Conservation (phyloP, 1,140 invertebrate genomes). For the Trachymyrmex cornetzi region DNA sequence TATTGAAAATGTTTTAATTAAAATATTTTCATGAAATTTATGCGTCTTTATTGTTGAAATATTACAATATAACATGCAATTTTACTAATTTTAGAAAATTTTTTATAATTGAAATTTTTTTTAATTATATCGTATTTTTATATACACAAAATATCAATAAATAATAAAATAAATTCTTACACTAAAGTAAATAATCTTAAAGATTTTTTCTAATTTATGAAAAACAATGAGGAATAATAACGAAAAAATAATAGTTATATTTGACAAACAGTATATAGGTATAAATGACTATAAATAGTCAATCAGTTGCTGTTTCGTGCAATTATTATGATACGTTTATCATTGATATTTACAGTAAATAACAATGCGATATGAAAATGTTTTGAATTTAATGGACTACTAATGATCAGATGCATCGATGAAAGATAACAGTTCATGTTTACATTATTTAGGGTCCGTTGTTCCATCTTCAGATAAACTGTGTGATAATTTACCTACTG, state of each 20-base stretch:
- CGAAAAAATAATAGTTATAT: background rate
- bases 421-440: background rate
- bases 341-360: background rate
- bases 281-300: background rate
- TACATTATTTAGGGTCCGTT: too few relatives aligned
- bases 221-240: background rate
- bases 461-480: too few relatives aligned
- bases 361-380: conserved; percentile 5
- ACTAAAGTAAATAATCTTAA: conserved; percentile 12
- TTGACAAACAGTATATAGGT: background rate
- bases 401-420: conserved; percentile 11
- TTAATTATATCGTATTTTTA: conserved; percentile 8
- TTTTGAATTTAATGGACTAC: background rate
- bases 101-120: background rate
- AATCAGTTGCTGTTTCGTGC: background rate
- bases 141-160: background rate
- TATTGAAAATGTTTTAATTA: background rate
- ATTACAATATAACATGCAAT: too few relatives aligned
- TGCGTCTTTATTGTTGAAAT: too few relatives aligned
- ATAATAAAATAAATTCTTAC: background rate
- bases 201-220: background rate
- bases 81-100: background rate
- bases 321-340: background rate
- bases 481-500: too few relatives aligned
- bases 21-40: background rate